phyloP scores from a whole-genome alignment of 2,797 vertebrate genomes.

The Sebastolobus altivelis region DNA sequence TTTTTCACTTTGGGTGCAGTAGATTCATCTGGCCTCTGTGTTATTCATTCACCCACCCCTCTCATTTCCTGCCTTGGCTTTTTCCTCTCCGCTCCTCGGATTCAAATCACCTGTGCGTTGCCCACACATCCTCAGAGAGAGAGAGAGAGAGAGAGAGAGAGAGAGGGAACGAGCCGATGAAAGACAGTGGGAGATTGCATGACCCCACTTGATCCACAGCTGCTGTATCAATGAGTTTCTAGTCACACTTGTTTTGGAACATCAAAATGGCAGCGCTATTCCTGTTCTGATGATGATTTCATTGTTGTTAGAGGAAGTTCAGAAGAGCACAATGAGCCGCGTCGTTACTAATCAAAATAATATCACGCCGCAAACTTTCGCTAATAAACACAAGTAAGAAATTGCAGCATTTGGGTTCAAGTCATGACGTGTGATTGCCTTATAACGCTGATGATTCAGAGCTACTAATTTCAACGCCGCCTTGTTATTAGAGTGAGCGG shows the following conservation, averaged over 20 bases:
- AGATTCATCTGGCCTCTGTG: conserved; percentile 36
- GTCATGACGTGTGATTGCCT: background rate
- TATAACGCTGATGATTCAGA: background rate
- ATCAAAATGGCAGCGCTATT: conserved; percentile 21
- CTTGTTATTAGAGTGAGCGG: conserved; percentile 4
- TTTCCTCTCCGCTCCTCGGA: conserved; percentile 25
- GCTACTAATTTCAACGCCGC: background rate
- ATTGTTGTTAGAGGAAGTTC: conserved; percentile 28
- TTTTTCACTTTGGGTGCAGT: conserved; percentile 40
- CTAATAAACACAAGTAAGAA: background rate
- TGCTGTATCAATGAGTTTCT: conserved; percentile 49
- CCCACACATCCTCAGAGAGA: conserved; percentile 48
- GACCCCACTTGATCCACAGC: conserved; percentile 63
- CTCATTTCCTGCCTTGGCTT: conserved; percentile 56
- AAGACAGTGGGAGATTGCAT: conserved; percentile 61
- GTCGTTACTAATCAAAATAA: background rate
- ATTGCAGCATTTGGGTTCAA: background rate
- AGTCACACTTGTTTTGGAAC: conserved; percentile 43
- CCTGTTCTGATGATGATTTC: conserved; percentile 27
- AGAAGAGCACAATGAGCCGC: background rate
- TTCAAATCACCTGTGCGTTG: conserved; percentile 63
- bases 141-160: conserved; percentile 21
- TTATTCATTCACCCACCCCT: conserved; percentile 47
- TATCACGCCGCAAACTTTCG: background rate
- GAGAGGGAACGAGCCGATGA: conserved; percentile 28